Percentiles rank a stretch among this genome's conserved stretches.
Conservation (phyloP, 2,888 invertebrate genomes). For the Sesamia inferens region DNA sequence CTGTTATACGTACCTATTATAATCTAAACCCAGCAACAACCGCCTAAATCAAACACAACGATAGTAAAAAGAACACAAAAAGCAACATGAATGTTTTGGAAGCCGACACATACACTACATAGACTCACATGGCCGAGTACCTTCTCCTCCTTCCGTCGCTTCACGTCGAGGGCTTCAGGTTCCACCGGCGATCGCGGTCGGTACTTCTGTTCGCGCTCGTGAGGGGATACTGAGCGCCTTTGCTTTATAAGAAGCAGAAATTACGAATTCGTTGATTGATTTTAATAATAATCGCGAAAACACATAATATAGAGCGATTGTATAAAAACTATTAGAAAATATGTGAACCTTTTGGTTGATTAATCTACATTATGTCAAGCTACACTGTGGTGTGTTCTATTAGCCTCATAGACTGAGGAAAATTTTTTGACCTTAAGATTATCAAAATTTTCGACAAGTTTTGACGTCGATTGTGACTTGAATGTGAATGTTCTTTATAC, state of each 20-base stretch:
- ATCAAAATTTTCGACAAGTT: no score
- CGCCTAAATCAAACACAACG: conserved; percentile 39
- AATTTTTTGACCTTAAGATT: no score
- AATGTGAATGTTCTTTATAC: no score
- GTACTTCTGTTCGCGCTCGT: conserved; percentile 94
- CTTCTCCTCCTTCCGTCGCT: conserved; percentile 95
- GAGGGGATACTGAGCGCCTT: conserved; percentile 95
- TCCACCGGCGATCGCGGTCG: conserved; percentile 94
- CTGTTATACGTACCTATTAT: no score
- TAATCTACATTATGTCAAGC: not conserved
- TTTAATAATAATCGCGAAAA: not conserved
- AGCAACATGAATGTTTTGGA: conserved; percentile 64
- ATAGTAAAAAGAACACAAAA: conserved; percentile 53
- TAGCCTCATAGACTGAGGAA: no score
- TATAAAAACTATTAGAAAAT: not conserved
- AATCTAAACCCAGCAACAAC: conserved; percentile 45
- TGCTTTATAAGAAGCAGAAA: conserved; percentile 23
- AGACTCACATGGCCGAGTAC: conserved; percentile 95
- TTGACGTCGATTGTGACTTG: no score
- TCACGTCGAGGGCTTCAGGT: conserved; percentile 92
- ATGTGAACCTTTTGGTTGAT: not conserved
- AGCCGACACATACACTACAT: conserved; percentile 86
- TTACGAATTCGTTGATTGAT: not conserved
- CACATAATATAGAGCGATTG: not conserved
- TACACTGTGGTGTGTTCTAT: not conserved